Base-by-base conservation (phyloP, 2,113 vertebrate species). In the Scomber japonicus region DNA sequence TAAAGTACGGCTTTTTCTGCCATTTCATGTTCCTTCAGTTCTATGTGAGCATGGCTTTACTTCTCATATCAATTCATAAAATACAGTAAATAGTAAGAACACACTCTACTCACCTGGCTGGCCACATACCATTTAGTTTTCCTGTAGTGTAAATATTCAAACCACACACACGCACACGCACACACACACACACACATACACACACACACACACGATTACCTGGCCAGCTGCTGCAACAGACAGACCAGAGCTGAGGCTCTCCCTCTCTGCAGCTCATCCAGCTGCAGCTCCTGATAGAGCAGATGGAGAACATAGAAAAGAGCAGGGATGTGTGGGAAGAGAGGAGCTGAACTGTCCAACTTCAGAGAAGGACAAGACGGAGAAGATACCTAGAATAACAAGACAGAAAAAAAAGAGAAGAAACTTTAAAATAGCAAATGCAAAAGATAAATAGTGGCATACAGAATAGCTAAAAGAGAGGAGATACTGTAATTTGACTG, bases 291-390 rank as follows among this genome's bases (percentile, higher is more conserved):
- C 88, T 99, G 97, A 0, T 99, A 99, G 53, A 98, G 94, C 77
- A 99, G 94, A 81, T 99, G 98, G 75, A 99, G 96, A 17, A 98
- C 97, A 83, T 96, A 97, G 93, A 99, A 99, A 62, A 99, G 95
- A 13, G 97, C 95, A 40, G 98, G 98, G 55, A 98, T 95, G 75
- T 99, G 96, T 78, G 93, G 88, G 85, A 99, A 99, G 63, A 99
- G 97, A 40, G 96, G 95, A 2, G 97, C 96, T 10, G 96, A 96
- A 60, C 94, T 95, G 92, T 99, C 97, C 91, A 99, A 82, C 72
- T 90, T 94, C 50, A 97, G 91, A 30, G 83, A 75, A 0, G 90
- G 94, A 78, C 93, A 90, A 1, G 89, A 74, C 60, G 93, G 81
- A 70, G 88, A 49, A 19, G 88, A 84, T 17, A 2, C 53, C 89